Conservation (phyloP, 2,797 vertebrate species). For the Microctenopoma lineatum region DNA sequence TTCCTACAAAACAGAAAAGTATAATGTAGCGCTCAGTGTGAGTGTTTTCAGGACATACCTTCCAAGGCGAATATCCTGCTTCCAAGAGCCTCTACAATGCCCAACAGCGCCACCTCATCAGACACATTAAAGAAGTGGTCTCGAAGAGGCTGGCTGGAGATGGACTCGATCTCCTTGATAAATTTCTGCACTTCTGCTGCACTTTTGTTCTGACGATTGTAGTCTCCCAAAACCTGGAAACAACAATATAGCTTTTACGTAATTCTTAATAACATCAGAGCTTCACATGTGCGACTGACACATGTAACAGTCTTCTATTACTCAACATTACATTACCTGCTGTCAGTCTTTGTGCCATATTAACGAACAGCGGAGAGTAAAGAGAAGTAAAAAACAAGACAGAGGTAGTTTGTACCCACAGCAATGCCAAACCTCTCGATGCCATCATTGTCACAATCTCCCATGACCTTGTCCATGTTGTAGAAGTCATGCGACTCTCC, state of each 20-base stretch:
- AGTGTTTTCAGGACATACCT: slow-evolving; percentile 77
- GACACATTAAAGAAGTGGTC: slow-evolving; percentile 99
- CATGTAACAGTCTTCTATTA: background rate
- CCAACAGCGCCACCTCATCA: slow-evolving; percentile 91
- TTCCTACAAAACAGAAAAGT: too few species aligned
- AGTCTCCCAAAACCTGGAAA: slow-evolving; percentile 93
- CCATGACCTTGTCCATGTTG: slow-evolving; percentile 81
- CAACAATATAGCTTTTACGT: background rate
- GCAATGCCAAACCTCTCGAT: slow-evolving; percentile 96
- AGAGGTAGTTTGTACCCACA: slow-evolving; percentile 83
- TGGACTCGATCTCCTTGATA: slow-evolving; percentile 91
- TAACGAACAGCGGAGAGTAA: too few species aligned
- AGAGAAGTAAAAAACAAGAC: background rate
- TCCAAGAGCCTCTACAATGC: slow-evolving; percentile 92
- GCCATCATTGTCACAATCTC: slow-evolving; percentile 84
- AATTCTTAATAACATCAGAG: background rate
- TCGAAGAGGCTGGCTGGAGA: slow-evolving; percentile 89
- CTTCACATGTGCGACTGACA: background rate
- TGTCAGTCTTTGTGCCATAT: too few species aligned
- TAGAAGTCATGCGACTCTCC: slow-evolving; percentile 94
- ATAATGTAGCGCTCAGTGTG: too few species aligned
- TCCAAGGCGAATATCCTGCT: slow-evolving; percentile 97
- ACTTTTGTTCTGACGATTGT: slow-evolving; percentile 92
- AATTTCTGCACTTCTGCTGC: slow-evolving; percentile 84
- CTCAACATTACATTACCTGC: background rate